Base-by-base conservation (phyloP, 2,113 vertebrate species). In the Trichomycterus rosablanca region DNA sequence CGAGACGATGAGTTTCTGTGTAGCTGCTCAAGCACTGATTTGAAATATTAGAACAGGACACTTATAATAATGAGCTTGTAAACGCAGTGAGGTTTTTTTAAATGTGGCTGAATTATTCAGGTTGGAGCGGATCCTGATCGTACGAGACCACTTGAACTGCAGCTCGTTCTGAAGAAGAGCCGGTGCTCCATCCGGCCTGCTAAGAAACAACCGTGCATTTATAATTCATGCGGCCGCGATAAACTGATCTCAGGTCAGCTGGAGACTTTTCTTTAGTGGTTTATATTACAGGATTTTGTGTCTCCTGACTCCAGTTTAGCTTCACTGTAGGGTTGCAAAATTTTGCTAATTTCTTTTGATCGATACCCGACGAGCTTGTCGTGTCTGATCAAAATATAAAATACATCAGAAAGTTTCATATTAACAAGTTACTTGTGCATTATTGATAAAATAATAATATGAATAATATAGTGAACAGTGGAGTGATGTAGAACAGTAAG, bases 31-130 rank as follows among this genome's bases (percentile, higher is more conserved):
- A 35, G 34, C 14, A 12, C 14, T 35, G 34, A 35, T 35, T 12
- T 10, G 34, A 35, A 12, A 35, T 35, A 12, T 35, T 35, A 12
- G 34, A 35, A 12, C 34, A 11, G 34, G 34, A 35, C 7, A 12
- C 14, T 46, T 48, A 28, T 11, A 2, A 35, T 44, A 24, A 35
- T 19, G 18, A 37, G 19, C 3, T 5, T 37, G 9, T 8, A 22
- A 24, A 3, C 30, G 43, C 48, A 48, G 48, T n/a, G 49, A 64
- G 48, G 42, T 44, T 58, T 49, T 35, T 12, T 18, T 43, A 57
- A 59, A 59, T 23, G 40, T 12, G 53, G 40, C 59, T 67, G 50
- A 63, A 67, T 72, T 48, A 72, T 72, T 72, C 53, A 72, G 19
- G 30, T 59, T 66, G 62, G 37, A 56, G 68, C 66, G 43, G 57